Base-by-base conservation (phyloP, 2,113 vertebrate species). In the Eidolon helvum region DNA sequence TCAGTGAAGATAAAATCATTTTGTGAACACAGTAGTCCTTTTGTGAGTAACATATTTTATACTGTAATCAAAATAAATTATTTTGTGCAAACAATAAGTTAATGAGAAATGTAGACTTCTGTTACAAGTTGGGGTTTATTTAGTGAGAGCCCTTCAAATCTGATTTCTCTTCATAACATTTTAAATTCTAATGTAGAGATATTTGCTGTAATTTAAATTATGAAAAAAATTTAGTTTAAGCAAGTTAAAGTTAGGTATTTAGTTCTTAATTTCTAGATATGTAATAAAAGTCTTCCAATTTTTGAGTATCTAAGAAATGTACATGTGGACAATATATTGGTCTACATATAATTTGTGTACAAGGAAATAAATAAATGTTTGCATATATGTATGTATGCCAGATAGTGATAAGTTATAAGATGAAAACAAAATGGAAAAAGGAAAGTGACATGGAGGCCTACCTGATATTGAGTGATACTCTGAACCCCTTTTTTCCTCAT, bases 1-100 rank as follows among this genome's bases (percentile, higher is more conserved):
- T 97, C 86, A 94, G 75, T 96, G 30, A 91, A 87, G 94, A 96
- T 98, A 94, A 98, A 98, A 96, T 92, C 78, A 43, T 50, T 84
- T 91, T 96, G 59, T 63, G 43, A 97, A 45, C 82, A 82, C 35
- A 87, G 69, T 12, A 63, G 21, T 98, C 53, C 91, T 94, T 97
- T 94, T 2, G 2, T 95, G 74, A 79, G 85, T 97, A 91, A 28
- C 74, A 48, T 98, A 48, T 98, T 98, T 98, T 72, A 97, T 87
- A 38, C 53, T 95, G 19, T 53, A 59, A 91, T 96, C 92, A 96
- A n/a, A 94, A 94, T 94, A 98, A 97, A 93, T 96, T 96, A 91
- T 88, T 96, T 82, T 91, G 22, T 96, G 69, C 77, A 97, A 96
- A 93, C 38, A 89, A 8, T 80, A 83, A 97, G 38, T 94, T 78